Conservation (phyloP, 37 sponge, comb jelly and placozoan genomes). For the Oopsacas minuta region DNA sequence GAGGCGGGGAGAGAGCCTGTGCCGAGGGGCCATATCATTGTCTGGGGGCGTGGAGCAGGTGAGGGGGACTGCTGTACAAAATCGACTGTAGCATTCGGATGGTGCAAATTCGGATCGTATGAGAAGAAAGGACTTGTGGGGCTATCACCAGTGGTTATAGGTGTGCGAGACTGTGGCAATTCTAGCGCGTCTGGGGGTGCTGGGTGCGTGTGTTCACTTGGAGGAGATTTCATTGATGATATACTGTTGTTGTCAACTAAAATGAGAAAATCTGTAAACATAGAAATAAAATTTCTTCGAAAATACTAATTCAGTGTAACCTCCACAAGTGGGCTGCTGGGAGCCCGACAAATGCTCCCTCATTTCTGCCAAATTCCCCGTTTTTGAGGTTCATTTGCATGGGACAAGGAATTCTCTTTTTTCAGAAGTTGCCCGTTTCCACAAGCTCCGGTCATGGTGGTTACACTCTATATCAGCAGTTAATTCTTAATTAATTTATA, state of each 20-base stretch:
- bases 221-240: background rate
- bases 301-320: too few species aligned
- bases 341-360: too few species aligned
- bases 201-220: background rate
- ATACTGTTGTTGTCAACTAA: constrained; percentile 17
- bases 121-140: constrained; percentile 6
- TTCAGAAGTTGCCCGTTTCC: too few species aligned
- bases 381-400: too few species aligned
- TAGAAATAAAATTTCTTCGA: too few species aligned
- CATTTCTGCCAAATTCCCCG: too few species aligned
- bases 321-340: too few species aligned
- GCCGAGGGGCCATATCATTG: background rate
- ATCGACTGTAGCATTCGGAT: background rate
- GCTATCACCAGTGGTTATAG: background rate
- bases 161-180: background rate
- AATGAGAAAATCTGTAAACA: too few species aligned
- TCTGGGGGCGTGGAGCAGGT: background rate
- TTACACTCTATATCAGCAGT: too few species aligned
- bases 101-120: background rate
- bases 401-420: too few species aligned
- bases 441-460: too few species aligned
- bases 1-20: background rate
- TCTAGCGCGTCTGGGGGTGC: background rate
- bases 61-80: constrained; percentile 1
- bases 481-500: too few species aligned